Evolutionary conservation across 2,113 vertebrate species (phyloP), one percentile per base, ranked within the genome.

Genomic region (Rhinogobius similis): DNA sequence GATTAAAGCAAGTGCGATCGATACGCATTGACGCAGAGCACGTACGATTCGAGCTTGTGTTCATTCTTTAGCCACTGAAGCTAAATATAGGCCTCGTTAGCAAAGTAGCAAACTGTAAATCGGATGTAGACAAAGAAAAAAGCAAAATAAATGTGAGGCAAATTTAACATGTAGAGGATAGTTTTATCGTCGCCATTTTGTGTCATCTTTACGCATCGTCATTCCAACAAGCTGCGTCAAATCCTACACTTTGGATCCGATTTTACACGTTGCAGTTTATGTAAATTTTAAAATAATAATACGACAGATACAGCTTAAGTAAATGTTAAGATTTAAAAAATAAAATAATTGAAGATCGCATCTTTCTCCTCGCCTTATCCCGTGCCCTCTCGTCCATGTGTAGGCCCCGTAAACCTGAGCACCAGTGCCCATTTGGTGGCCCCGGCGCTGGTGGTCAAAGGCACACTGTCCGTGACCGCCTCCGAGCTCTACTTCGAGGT

Each of bases 401-500:
- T 92, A 99, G 98, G 97, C 92, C 94, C 96, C 0, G 95, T 97
- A 72, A 96, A 92, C 90, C 79, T 99, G 74, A 97, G 95, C 90
- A 94, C 95, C 32, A 85, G 93, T 21, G 97, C 95, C 24, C 96
- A 98, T 89, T 94, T 99, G 71, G 94, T 99, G 83, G 94, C 96
- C 82, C 96, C 96, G 67, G 96, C 95, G 0, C 89, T 85, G 13
- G 94, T 95, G 64, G 91, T 95, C 84, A 96, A 91, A 89, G 98
- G 98, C 66, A 98, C 95, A 46, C 93, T 99, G 87, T 99, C 97
- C 82, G 91, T 99, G 92, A 99, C 95, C 70, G 89, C 94, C 81
- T 95, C 95, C 38, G 98, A 98, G 90, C 93, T 99, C 80, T 99
- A 95, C 93, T 99, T 99, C 80, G 97, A 99, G 90, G 97, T 99